These are phyloP conservation scores for Chouioia cunea DNA, from an alignment of 2,888 invertebrate species.

Conservation along the genomic window DNA sequence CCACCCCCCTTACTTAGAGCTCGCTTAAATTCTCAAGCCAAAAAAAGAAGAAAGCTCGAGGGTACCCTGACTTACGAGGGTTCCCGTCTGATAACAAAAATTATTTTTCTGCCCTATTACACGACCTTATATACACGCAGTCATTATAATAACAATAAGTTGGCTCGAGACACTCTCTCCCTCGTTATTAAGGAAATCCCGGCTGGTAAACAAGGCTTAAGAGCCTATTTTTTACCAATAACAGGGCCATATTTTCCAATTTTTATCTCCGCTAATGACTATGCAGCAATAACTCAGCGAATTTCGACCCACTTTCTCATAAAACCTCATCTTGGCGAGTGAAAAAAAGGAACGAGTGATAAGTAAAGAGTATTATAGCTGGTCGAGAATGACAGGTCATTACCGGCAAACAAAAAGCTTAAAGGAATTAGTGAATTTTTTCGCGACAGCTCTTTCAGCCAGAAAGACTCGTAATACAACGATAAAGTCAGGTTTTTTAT, in stretches of 20 bases:
- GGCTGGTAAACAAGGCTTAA: not conserved
- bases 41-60: not conserved
- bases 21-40: no score
- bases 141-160: constrained; percentile 24
- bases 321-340: not conserved
- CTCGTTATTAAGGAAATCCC: not conserved
- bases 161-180: not conserved
- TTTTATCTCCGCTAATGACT: constrained; percentile 14
- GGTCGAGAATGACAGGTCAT: constrained; percentile 9
- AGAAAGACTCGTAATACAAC: not conserved
- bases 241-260: not conserved
- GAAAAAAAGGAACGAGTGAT: constrained; percentile 3
- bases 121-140: not conserved
- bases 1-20: no score
- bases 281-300: constrained; percentile 4
- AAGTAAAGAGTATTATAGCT: not conserved
- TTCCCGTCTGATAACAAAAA: constrained; percentile 2
- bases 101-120: constrained; percentile 6
- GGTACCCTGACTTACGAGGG: no score
- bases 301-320: not conserved
- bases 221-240: not conserved
- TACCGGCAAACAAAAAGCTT: constrained; percentile 17
- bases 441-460: not conserved
- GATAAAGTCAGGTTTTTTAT: constrained; percentile 11
- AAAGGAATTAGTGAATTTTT: constrained; percentile 10